These are phyloP conservation scores for Epinotia brunnichana DNA, from an alignment of 2,888 invertebrate genomes.

Conservation along the genomic window DNA sequence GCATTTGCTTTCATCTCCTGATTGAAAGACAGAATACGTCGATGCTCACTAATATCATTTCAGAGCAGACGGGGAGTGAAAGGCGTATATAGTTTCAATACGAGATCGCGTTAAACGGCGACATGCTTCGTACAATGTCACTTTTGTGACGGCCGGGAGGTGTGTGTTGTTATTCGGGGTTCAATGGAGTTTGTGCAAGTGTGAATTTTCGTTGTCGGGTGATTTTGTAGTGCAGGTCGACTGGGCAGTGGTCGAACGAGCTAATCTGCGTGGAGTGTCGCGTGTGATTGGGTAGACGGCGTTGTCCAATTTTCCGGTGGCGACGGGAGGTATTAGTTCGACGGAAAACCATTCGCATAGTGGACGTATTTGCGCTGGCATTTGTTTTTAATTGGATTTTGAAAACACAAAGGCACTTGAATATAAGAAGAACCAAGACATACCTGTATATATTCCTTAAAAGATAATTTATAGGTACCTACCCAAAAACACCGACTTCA, in stretches of 20 bases:
- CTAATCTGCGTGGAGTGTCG: conserved; percentile 83
- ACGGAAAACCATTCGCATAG: conserved; percentile 71
- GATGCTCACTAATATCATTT: conserved; percentile 68
- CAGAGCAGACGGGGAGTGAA: conserved; percentile 68
- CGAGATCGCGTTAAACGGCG: conserved; percentile 57
- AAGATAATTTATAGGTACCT: too few species aligned
- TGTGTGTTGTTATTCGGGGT: conserved; percentile 57
- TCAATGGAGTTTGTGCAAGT: conserved; percentile 71
- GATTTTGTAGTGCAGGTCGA: conserved; percentile 59
- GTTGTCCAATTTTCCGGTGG: conserved; percentile 82
- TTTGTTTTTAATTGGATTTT: conserved; percentile 39
- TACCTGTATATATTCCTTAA: too few species aligned
- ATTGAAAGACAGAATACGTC: conserved; percentile 58
- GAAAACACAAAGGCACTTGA: not conserved
- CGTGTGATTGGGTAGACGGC: conserved; percentile 80
- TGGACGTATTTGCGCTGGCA: conserved; percentile 62
- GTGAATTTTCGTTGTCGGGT: conserved; percentile 64
- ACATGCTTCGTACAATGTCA: conserved; percentile 66
- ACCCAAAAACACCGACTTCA: too few species aligned
- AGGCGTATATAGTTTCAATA: conserved; percentile 68
- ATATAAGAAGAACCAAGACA: not conserved
- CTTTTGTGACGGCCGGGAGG: conserved; percentile 55
- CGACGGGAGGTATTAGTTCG: conserved; percentile 71
- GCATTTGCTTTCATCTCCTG: conserved; percentile 22
- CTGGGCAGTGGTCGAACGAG: conserved; percentile 73